Evolutionary conservation across 2,888 invertebrate species (phyloP).

Genomic region (Eupithecia dodoneata): DNA sequence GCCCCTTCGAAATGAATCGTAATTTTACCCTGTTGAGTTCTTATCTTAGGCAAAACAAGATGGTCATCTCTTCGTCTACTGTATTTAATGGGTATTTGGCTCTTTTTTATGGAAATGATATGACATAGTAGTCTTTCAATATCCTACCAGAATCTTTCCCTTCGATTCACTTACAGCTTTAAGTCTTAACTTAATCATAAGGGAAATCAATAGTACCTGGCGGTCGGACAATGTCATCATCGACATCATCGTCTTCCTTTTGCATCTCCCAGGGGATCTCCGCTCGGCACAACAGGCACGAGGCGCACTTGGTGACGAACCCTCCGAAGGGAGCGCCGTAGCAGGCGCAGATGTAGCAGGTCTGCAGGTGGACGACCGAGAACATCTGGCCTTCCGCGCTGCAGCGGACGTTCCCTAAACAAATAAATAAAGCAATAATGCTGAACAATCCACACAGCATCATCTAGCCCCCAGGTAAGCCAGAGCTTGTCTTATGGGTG

Average conservation of each 20-base stretch:
- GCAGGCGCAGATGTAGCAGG: conserved; percentile 69
- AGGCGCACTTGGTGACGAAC: conserved; percentile 60
- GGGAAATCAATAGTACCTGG: not conserved
- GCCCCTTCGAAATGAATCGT: too few species aligned
- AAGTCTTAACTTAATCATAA: not conserved
- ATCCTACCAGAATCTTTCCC: not conserved
- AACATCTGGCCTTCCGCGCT: conserved; percentile 62
- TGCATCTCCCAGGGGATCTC: not conserved
- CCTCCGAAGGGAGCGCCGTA: conserved; percentile 46
- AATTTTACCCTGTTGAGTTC: too few species aligned
- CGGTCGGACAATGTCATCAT: not conserved
- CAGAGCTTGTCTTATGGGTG: too few species aligned
- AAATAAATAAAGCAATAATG: too few species aligned
- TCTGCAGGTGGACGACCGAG: conserved; percentile 46
- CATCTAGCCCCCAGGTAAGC: too few species aligned
- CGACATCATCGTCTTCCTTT: not conserved
- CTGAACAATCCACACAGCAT: too few species aligned
- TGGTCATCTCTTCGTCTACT: too few species aligned
- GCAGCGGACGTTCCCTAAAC: conserved; percentile 51
- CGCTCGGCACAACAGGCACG: conserved; percentile 50
- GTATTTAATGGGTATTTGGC: too few species aligned
- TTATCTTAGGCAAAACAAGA: too few species aligned
- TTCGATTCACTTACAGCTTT: not conserved
- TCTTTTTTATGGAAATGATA: too few species aligned
- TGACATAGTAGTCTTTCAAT: not conserved